Conservation (phyloP, 1,140 invertebrate genomes). For the Caenorhabditis elegans region DNA sequence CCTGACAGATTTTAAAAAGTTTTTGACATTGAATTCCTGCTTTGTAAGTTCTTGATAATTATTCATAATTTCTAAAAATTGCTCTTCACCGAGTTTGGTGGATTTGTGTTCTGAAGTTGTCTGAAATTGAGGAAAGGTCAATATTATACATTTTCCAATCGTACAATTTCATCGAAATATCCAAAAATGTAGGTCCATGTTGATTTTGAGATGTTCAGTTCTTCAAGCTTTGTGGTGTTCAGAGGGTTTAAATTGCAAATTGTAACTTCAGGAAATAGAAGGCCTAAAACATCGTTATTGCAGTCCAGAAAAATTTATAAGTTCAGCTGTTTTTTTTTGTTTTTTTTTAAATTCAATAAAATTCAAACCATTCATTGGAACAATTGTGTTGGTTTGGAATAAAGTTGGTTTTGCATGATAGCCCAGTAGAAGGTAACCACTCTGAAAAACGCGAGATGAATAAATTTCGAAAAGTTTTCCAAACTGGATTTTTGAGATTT, state of each 20-base stretch:
- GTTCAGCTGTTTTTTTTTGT: too few relatives aligned
- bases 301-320: too few relatives aligned
- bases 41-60: not conserved
- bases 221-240: not conserved
- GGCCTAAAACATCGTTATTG: too few relatives aligned
- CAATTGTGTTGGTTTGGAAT: slow-evolving; percentile 44
- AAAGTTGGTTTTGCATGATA: slow-evolving; percentile 46
- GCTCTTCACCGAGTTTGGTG: not conserved
- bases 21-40: not conserved
- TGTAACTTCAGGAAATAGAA: slow-evolving; percentile 44
- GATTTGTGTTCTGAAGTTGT: not conserved
- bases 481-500: too few relatives aligned
- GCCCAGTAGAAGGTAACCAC: slow-evolving; percentile 41
- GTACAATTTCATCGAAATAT: not conserved
- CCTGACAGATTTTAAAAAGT: slow-evolving; percentile 35
- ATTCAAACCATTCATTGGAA: slow-evolving; percentile 31
- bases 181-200: not conserved
- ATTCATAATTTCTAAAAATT: not conserved
- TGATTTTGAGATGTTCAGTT: not conserved
- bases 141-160: not conserved
- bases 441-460: too few relatives aligned
- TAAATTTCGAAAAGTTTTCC: too few relatives aligned
- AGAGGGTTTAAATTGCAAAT: slow-evolving; percentile 45
- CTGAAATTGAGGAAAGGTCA: not conserved
- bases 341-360: not conserved